These are phyloP conservation scores for Sebastes steindachneri DNA, from an alignment of 2,797 vertebrate genomes.

Conservation along the genomic window DNA sequence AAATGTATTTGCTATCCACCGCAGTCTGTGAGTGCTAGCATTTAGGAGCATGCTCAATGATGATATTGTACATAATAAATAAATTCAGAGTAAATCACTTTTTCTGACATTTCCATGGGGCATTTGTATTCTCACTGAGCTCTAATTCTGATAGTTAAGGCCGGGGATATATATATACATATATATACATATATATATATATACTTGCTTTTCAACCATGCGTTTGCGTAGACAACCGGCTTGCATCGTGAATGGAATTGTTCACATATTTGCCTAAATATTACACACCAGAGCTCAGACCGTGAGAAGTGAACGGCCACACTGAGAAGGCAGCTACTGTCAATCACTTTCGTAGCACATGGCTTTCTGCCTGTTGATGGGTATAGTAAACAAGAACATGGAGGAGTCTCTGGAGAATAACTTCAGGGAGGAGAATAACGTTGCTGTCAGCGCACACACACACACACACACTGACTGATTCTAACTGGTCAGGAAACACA, in stretches of 20 bases:
- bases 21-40: neutral
- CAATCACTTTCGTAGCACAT: neutral
- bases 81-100: too few relatives aligned
- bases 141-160: too few relatives aligned
- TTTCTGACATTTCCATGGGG: too few relatives aligned
- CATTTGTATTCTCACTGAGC: too few relatives aligned
- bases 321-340: neutral
- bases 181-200: too few relatives aligned
- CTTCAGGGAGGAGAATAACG: neutral
- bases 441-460: neutral
- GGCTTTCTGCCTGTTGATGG: neutral
- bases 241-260: too few relatives aligned
- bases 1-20: too few relatives aligned
- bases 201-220: too few relatives aligned
- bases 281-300: too few relatives aligned
- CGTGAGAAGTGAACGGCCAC: neutral
- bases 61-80: neutral
- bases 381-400: slow-evolving; percentile 8
- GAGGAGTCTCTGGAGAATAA: neutral
- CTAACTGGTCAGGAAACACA: neutral
- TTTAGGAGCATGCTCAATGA: neutral
- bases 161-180: too few relatives aligned
- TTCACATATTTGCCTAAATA: too few relatives aligned
- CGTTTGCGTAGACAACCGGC: too few relatives aligned
- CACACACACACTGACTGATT: neutral